Evolutionary conservation across 1,140 invertebrate genomes (phyloP).

Genomic region (Dolichoris vasculosae): DNA sequence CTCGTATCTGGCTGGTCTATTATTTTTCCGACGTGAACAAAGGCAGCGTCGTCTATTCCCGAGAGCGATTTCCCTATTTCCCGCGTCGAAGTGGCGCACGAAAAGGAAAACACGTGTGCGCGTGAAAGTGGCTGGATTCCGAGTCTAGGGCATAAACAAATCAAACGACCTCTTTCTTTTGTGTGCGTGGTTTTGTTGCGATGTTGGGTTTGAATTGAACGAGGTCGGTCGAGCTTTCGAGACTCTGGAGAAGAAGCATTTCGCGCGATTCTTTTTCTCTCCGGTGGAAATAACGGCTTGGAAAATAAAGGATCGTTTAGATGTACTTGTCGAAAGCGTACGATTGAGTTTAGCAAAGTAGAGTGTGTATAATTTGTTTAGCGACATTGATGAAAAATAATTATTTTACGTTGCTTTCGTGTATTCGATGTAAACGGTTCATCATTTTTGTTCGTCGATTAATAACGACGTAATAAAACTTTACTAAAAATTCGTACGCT

Average conservation of each 20-base stretch:
- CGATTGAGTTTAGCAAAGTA: too few relatives aligned
- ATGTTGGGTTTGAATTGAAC: background rate
- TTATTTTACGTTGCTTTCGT: too few relatives aligned
- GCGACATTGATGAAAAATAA: too few relatives aligned
- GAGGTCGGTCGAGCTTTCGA: background rate
- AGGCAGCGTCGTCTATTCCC: background rate
- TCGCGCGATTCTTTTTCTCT: background rate
- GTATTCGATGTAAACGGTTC: too few relatives aligned
- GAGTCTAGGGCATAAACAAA: background rate
- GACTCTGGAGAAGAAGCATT: background rate
- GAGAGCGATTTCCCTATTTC: background rate
- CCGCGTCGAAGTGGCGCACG: background rate
- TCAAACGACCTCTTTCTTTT: background rate
- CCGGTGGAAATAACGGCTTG: background rate
- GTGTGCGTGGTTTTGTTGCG: background rate
- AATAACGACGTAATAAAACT: too few relatives aligned
- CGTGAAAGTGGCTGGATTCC: background rate
- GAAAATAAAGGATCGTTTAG: background rate
- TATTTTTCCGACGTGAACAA: background rate
- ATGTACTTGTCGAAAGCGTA: too few relatives aligned
- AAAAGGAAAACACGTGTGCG: background rate
- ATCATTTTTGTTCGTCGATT: too few relatives aligned
- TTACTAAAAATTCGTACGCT: too few relatives aligned
- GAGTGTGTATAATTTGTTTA: too few relatives aligned
- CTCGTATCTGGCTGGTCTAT: background rate